These are phyloP conservation scores for Phymatocera aterrima DNA, from an alignment of 2,888 invertebrate genomes.

Conservation along the genomic window DNA sequence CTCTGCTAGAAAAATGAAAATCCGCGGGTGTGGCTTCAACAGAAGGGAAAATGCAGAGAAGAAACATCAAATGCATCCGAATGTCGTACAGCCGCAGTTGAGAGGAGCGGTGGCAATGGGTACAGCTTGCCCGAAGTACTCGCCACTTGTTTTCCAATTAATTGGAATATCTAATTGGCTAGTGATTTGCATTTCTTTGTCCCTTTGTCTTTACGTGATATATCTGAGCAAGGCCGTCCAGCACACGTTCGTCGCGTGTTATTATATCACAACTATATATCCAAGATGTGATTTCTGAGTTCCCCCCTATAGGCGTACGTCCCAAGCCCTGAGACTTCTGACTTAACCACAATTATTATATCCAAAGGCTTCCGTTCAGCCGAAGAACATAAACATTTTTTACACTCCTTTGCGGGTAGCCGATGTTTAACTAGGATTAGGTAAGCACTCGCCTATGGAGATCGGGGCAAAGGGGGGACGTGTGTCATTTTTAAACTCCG, in stretches of 20 bases:
- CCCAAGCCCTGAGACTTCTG: slow-evolving; percentile 8
- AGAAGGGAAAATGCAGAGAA: no score
- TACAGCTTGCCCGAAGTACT: not conserved
- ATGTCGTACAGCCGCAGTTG: no score
- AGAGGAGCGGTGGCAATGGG: not conserved
- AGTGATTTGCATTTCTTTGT: slow-evolving; percentile 52
- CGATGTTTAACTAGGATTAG: no score
- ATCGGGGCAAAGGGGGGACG: no score
- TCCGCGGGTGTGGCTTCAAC: no score
- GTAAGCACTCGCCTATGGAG: no score
- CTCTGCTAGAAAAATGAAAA: no score
- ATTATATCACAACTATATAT: slow-evolving; percentile 65
- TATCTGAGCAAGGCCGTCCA: slow-evolving; percentile 66
- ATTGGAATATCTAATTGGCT: slow-evolving; percentile 28
- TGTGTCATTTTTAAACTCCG: no score
- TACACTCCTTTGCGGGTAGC: not conserved
- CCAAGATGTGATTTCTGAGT: slow-evolving; percentile 39
- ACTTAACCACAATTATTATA: not conserved
- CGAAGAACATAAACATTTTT: not conserved
- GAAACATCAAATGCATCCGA: no score
- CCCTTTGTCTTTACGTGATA: slow-evolving; percentile 56
- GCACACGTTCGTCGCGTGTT: slow-evolving; percentile 66
- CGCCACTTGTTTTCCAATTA: slow-evolving; percentile 13
- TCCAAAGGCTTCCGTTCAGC: not conserved
- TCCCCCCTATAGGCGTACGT: no score